Percentiles rank a stretch among this genome's conserved stretches.
These are phyloP conservation scores for Xestobium rufovillosum DNA, from an alignment of 2,888 invertebrate genomes.

Conservation along the genomic window DNA sequence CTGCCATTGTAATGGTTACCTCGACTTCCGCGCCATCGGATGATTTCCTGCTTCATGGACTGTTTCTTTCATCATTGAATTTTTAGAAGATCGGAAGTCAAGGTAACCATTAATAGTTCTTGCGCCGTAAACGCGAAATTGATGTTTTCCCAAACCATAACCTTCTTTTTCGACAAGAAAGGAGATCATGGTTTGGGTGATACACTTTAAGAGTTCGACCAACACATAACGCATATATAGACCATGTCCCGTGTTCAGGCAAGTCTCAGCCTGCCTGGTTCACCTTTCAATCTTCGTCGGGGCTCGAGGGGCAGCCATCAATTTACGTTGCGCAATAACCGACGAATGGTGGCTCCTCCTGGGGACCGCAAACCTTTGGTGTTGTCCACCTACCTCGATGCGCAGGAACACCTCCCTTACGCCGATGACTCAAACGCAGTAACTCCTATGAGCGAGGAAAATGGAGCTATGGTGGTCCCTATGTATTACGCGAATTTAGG, in stretches of 20 bases:
- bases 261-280: conserved; percentile 93
- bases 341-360: conserved; percentile 69
- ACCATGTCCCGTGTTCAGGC: conserved; percentile 59
- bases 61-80: not conserved
- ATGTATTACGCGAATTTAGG: conserved; percentile 83
- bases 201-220: no score
- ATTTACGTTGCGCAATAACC: conserved; percentile 79
- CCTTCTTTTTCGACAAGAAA: no score
- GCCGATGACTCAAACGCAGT: conserved; percentile 97
- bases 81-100: conserved; percentile 1
- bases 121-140: no score
- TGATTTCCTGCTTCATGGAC: no score
- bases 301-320: conserved; percentile 89
- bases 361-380: conserved; percentile 90
- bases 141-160: no score
- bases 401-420: conserved; percentile 91
- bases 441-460: conserved; percentile 97
- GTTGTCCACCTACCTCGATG: conserved; percentile 88
- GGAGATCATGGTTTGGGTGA: no score
- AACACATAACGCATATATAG: conserved; percentile 38
- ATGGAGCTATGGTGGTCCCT: conserved; percentile 89
- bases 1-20: no score
- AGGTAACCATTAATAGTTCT: no score
- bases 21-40: no score
- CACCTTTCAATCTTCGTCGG: conserved; percentile 89